Evolutionary conservation across 2,888 invertebrate genomes (phyloP).

Genomic region (Axea sp.): DNA sequence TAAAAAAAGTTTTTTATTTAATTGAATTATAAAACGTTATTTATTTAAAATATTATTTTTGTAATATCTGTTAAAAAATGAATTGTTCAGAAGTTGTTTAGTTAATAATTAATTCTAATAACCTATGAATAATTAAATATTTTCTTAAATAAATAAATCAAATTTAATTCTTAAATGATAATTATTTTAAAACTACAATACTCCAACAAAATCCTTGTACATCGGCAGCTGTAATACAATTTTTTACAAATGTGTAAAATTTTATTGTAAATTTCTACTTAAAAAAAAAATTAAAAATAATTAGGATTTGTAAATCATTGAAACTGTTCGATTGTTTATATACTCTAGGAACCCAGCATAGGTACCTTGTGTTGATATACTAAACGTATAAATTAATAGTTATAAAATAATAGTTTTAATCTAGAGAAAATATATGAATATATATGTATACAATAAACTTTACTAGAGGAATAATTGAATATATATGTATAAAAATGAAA

Average conservation of each 20-base stretch:
- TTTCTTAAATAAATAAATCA: slow-evolving; percentile 1
- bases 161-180: too few species aligned
- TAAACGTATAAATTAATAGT: slow-evolving; percentile 66
- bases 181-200: not conserved
- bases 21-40: slow-evolving; percentile 35
- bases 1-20: too few species aligned
- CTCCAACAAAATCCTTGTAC: slow-evolving; percentile 5
- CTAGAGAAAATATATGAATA: slow-evolving; percentile 69
- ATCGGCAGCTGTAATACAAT: slow-evolving; percentile 74
- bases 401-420: slow-evolving; percentile 75
- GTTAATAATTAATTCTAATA: slow-evolving; percentile 14
- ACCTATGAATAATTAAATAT: slow-evolving; percentile 50
- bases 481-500: slow-evolving; percentile 60
- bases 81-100: too few species aligned
- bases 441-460: slow-evolving; percentile 71
- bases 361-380: slow-evolving; percentile 72
- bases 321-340: slow-evolving; percentile 63
- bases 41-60: slow-evolving; percentile 43
- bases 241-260: slow-evolving; percentile 68
- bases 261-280: slow-evolving; percentile 58
- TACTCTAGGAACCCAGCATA: slow-evolving; percentile 65
- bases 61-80: slow-evolving; percentile 28
- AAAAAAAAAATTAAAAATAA: slow-evolving; percentile 52
- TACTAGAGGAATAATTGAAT: slow-evolving; percentile 70
- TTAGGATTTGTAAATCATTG: slow-evolving; percentile 61